Percentiles rank a stretch among this genome's conserved stretches.
phyloP scores from a whole-genome alignment of 2,888 invertebrate species.

The Falcaria lacertinaria region DNA sequence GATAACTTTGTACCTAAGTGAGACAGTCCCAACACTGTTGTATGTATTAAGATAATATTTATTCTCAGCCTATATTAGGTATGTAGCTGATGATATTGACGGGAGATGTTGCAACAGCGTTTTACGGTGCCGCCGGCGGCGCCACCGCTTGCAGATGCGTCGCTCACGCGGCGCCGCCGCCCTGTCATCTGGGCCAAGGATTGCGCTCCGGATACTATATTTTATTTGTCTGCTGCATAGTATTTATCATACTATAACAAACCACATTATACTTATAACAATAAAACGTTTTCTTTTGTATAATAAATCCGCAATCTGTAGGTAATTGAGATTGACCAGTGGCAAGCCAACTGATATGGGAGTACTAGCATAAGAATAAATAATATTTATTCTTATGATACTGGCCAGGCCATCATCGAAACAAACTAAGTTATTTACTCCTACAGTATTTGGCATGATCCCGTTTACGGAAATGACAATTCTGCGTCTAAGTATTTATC shows the following conservation, averaged over 20 bases:
- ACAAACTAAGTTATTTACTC: no score
- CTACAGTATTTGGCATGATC: no score
- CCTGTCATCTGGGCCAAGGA: slow-evolving; percentile 64
- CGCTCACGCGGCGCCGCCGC: slow-evolving; percentile 55
- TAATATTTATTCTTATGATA: no score
- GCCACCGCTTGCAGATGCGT: slow-evolving; percentile 42
- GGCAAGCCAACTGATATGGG: no score
- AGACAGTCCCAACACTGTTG: not conserved
- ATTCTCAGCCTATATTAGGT: slow-evolving; percentile 24
- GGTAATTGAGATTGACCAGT: no score
- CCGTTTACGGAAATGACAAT: no score
- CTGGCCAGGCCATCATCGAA: no score
- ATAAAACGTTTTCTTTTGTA: no score
- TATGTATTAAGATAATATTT: slow-evolving; percentile 15
- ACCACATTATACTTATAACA: not conserved
- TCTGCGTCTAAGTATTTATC: no score
- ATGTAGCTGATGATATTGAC: slow-evolving; percentile 32
- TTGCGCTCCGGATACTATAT: slow-evolving; percentile 51
- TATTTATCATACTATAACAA: no score
- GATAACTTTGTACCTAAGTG: not conserved
- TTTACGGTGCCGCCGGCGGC: slow-evolving; percentile 21
- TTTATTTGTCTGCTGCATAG: slow-evolving; percentile 12
- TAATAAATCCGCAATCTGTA: no score
- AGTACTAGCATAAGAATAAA: no score
- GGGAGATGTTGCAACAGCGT: slow-evolving; percentile 31